Evolutionary conservation across 2,888 invertebrate genomes (phyloP).

Genomic region (Netelia fuscicornis): DNA sequence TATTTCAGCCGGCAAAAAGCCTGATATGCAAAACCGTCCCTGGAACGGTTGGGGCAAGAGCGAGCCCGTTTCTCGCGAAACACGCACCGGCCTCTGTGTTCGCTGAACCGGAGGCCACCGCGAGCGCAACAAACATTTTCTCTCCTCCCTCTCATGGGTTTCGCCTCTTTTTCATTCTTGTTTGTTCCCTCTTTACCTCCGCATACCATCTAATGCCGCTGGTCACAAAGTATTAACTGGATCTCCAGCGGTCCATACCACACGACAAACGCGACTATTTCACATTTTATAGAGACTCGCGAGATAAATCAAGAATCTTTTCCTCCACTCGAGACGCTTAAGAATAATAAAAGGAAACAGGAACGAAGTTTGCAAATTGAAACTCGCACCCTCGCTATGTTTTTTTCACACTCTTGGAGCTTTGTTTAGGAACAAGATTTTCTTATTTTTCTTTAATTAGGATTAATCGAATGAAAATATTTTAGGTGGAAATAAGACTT

Average conservation of each 20-base stretch:
- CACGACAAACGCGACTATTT: constrained; percentile 40
- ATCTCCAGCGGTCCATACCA: constrained; percentile 45
- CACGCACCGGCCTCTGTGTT: constrained; percentile 60
- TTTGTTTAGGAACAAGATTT: too few species aligned
- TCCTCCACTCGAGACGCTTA: neutral
- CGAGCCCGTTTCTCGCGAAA: constrained; percentile 56
- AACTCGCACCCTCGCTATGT: constrained; percentile 29
- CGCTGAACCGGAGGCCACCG: constrained; percentile 66
- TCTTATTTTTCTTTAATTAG: too few species aligned
- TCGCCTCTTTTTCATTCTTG: constrained; percentile 32
- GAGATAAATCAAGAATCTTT: constrained; percentile 29
- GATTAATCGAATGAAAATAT: too few species aligned
- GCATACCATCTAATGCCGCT: constrained; percentile 64
- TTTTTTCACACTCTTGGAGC: constrained; percentile 33
- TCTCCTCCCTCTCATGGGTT: constrained; percentile 34
- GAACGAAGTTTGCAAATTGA: too few species aligned
- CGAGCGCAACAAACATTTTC: constrained; percentile 54
- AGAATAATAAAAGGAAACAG: neutral
- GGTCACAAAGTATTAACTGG: constrained; percentile 65
- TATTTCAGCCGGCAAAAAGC: constrained; percentile 83
- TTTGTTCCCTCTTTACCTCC: constrained; percentile 61
- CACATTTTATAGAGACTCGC: constrained; percentile 22
- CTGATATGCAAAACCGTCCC: constrained; percentile 82
- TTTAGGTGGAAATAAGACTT: too few species aligned
- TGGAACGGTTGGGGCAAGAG: neutral